Evolutionary conservation across 2,888 invertebrate species (phyloP), one percentile per base, ranked within the genome.

Genomic region (Cryptus viduatorius): DNA sequence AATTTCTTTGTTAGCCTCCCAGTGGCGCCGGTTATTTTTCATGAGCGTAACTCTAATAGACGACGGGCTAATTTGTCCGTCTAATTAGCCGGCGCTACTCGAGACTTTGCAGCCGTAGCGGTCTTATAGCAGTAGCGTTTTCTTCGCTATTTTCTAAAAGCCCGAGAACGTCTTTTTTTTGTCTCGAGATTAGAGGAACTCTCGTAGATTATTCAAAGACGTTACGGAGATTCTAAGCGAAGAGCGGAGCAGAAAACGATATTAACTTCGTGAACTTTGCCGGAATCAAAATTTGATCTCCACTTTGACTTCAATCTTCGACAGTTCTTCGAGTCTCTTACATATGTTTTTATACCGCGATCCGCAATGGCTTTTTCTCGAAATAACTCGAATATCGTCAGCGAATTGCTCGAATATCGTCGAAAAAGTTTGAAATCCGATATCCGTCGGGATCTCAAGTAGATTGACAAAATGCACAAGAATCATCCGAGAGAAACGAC

Each of bases 51-150:
- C 16, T 29, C 29, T 56, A n/a, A 53, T 64, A 46, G 24, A 19
- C 65, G 24, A 19, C 65, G 14, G 44, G 68, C 67, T 81, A 50
- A 69, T 64, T 69, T 64, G 42, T 56, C 53, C 42, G 65, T 56
- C 82, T 77, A 76, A 77, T 82, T 82, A 82, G 76, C 29, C 37
- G 29, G 10, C 31, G 37, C 64, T 46, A 42, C 76, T 65, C 29
- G 46, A 77, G 65, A 56, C 64, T 82, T 31, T 37, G 19, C 69
- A 44, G 44, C 14, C 53, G 67, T 29, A 16, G 24, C 19, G 24
- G 4, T 48, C 50, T 48, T 16, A 7, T 10, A 24, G 10, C 19
- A 10, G n/a, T n/a, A 1, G 68, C 42, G 75, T 50, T 48, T 24
- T 64, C 50, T 64, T 69, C 53, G 8, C 50, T 16, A 76, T 61